A percentile compares a stretch with the other conserved stretches of the same genome.
Conservation (phyloP, 2,113 vertebrate genomes). For the Pyxicephalus adspersus region DNA sequence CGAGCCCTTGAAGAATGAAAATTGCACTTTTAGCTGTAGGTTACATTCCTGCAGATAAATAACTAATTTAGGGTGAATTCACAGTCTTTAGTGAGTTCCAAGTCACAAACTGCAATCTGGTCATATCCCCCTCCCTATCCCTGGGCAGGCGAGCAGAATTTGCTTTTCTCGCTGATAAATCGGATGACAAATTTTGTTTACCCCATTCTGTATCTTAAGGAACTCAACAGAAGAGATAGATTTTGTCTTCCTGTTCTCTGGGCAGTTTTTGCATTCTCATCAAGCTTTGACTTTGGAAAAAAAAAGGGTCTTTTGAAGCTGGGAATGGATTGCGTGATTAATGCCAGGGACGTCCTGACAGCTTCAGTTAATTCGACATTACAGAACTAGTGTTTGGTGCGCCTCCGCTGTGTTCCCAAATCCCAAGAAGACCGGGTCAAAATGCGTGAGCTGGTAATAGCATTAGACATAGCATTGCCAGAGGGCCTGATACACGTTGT, state of each 20-base stretch:
- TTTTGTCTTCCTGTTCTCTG: conserved; percentile 55
- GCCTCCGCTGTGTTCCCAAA: neutral
- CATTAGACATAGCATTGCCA: conserved; percentile 32
- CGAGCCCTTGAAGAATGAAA: conserved; percentile 67
- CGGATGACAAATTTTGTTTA: conserved; percentile 69
- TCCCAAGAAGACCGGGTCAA: conserved; percentile 23
- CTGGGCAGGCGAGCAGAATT: conserved; percentile 64
- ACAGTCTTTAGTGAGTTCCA: conserved; percentile 65
- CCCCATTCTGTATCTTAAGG: conserved; percentile 62
- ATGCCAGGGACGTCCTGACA: conserved; percentile 13
- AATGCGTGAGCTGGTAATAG: conserved; percentile 13
- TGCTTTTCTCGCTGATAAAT: conserved; percentile 62
- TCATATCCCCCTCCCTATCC: conserved; percentile 57
- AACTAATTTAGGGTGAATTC: conserved; percentile 71
- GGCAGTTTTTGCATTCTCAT: conserved; percentile 59
- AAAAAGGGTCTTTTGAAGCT: conserved; percentile 9
- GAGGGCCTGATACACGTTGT: conserved; percentile 28
- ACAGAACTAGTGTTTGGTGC: neutral
- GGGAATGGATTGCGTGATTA: conserved; percentile 37
- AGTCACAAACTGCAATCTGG: conserved; percentile 70
- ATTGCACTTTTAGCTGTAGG: conserved; percentile 64
- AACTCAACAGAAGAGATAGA: conserved; percentile 62
- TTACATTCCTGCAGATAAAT: conserved; percentile 68
- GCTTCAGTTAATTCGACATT: conserved; percentile 30
- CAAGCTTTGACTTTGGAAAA: conserved; percentile 20